phyloP scores from a whole-genome alignment of 2,797 vertebrate genomes.

The Peromyscus attwateri region DNA sequence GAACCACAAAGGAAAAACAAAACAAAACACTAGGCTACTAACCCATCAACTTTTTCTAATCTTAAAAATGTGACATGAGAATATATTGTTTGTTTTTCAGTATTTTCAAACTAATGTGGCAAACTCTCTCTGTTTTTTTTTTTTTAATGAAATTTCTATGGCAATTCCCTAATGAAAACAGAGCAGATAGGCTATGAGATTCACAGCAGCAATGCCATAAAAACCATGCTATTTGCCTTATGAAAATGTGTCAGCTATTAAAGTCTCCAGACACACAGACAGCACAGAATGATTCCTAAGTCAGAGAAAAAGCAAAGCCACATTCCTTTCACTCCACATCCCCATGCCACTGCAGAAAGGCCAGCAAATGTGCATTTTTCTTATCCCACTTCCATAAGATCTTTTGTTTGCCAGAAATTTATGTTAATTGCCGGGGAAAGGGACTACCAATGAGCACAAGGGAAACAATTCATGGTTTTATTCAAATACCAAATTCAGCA shows the following conservation, averaged over 20 bases:
- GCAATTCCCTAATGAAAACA: background rate
- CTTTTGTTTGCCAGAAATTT: conserved; percentile 43
- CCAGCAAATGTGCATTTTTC: background rate
- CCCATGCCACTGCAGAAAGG: background rate
- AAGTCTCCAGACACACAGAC: conserved; percentile 13
- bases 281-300: conserved; percentile 9
- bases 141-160: conserved; percentile 6
- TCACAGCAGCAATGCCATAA: background rate
- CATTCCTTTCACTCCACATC: background rate
- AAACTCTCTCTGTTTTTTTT: background rate
- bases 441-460: background rate
- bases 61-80: background rate
- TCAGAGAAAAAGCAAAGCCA: conserved; percentile 3
- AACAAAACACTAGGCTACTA: background rate
- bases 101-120: background rate
- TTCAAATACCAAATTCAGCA: conserved; percentile 51
- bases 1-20: background rate
- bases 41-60: background rate
- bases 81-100: background rate
- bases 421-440: conserved; percentile 36
- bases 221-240: background rate
- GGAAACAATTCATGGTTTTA: conserved; percentile 54
- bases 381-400: conserved; percentile 36
- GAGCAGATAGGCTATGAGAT: background rate
- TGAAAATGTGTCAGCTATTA: conserved; percentile 41